Evolutionary conservation across 2,888 invertebrate genomes (phyloP), one percentile per base, ranked within the genome.

Genomic region (Catocala sponsa): DNA sequence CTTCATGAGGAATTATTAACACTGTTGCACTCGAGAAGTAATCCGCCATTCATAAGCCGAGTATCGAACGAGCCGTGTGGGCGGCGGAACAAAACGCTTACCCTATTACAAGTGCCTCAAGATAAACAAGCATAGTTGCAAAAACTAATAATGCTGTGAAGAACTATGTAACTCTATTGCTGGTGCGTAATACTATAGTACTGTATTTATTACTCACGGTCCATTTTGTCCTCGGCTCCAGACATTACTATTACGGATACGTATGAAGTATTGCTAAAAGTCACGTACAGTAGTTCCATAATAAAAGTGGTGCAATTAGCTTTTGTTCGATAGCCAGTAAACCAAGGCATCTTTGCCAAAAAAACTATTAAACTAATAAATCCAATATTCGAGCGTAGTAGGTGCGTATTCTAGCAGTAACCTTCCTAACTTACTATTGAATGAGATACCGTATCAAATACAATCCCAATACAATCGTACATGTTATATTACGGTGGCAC

Each of bases 1-100:
- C 67, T 76, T 80, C 78, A 79, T 77, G 75, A 72, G 68, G 74
- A 80, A 81, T 83, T 85, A 83, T 80, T 81, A 81, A 85, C 78
- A 72, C 63, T 70, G 59, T 59, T 41, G 59, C 70, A 72, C 59
- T 52, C 69, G 50, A 63, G 62, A 77, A 79, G 59, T 73, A 78
- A 76, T 66, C 70, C 59, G 65, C 77, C 76, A 84, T 83, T 83
- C 79, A 83, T 63, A 62, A 74, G 61, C 60, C 69, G 54, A 48
- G 61, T 67, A 70, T 64, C 67, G 70, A 72, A 66, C 64, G 55
- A 51, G 54, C 53, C 57, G 66, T 68, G 82, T 80, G 73, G 78
- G 79, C 63, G 69, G 76, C 72, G 76, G 73, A 79, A 78, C 63
- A 70, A 67, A 54, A 65, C 73, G 59, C 61, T 74, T 75, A 68